Evolutionary conservation across 2,797 vertebrate genomes (phyloP).

Genomic region (Sebastes elongatus): DNA sequence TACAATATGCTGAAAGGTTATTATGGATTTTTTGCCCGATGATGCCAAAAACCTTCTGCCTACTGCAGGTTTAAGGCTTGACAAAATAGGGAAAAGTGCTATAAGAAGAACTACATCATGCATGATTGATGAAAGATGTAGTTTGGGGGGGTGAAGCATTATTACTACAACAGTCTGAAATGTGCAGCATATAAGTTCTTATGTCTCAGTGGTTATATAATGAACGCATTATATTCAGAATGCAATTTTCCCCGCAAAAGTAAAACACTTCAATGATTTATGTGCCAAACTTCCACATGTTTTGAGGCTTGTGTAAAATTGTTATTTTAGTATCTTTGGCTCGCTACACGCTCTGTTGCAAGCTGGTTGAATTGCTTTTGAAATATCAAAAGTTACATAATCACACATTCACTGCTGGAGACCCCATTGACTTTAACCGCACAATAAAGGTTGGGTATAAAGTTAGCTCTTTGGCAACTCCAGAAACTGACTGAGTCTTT

Average conservation of each 20-base stretch:
- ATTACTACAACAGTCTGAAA: neutral
- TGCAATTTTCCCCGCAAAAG: neutral
- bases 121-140: constrained; percentile 2
- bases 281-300: neutral
- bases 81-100: neutral
- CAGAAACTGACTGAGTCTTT: neutral
- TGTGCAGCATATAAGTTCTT: neutral
- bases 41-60: no score
- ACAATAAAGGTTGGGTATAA: neutral
- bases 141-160: neutral
- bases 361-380: constrained; percentile 18
- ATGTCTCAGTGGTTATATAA: neutral
- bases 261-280: neutral
- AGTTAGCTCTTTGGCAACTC: constrained; percentile 5
- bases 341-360: neutral
- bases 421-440: constrained; percentile 1
- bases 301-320: constrained; percentile 4
- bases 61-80: neutral
- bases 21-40: no score
- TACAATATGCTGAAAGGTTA: no score
- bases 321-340: neutral
- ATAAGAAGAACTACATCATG: neutral
- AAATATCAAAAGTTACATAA: constrained; percentile 39
- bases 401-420: neutral
- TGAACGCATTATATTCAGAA: neutral